Evolutionary conservation across 2,888 invertebrate species (phyloP).

Genomic region (Leptodirus hochenwartii): DNA sequence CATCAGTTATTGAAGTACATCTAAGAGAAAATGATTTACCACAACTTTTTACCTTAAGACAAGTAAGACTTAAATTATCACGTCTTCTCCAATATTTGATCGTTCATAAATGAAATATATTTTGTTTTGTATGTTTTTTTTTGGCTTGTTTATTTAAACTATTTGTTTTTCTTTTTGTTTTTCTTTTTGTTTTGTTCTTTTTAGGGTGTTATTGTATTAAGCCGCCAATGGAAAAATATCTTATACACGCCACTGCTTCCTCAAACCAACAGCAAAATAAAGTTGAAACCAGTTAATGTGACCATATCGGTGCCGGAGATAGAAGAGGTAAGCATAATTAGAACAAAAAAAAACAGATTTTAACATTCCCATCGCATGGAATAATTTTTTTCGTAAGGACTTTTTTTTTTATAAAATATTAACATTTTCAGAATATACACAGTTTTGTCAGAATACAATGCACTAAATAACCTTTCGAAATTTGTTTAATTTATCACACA

Average conservation of each 20-base stretch:
- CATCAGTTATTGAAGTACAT: slow-evolving; percentile 63
- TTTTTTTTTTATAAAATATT: no score
- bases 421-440: no score
- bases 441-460: no score
- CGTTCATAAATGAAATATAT: background rate
- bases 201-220: slow-evolving; percentile 86
- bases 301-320: slow-evolving; percentile 74
- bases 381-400: no score
- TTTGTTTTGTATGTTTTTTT: background rate
- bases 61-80: slow-evolving; percentile 33
- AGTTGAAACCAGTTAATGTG: slow-evolving; percentile 69
- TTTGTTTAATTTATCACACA: no score
- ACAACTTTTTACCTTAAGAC: slow-evolving; percentile 69
- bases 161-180: background rate
- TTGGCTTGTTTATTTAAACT: slow-evolving; percentile 3
- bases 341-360: no score
- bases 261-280: slow-evolving; percentile 62
- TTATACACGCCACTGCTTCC: slow-evolving; percentile 81
- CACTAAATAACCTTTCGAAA: no score
- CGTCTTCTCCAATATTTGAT: background rate
- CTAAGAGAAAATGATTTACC: slow-evolving; percentile 71
- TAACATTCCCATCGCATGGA: no score
- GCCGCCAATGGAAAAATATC: slow-evolving; percentile 93
- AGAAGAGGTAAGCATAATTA: slow-evolving; percentile 52
- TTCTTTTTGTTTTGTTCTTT: slow-evolving; percentile 13